Percentiles rank a stretch among this genome's conserved stretches.
Conservation (phyloP, 2,113 vertebrate species). For the Festucalex cinctus region DNA sequence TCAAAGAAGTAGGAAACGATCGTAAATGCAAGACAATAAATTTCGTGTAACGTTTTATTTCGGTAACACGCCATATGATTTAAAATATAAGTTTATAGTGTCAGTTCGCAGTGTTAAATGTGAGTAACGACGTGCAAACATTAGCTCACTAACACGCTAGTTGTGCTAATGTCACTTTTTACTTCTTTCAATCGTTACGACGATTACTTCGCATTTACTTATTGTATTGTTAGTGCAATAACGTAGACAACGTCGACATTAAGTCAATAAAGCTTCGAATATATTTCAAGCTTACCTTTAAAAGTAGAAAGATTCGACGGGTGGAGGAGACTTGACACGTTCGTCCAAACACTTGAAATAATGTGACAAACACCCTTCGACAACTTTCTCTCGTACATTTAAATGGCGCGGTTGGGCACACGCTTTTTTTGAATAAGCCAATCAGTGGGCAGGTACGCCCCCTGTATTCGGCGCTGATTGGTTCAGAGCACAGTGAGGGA, state of each 20-base stretch:
- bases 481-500: background rate
- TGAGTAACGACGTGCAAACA: background rate
- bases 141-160: background rate
- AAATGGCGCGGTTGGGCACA: conserved; percentile 46
- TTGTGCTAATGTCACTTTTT: background rate
- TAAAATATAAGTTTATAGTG: background rate
- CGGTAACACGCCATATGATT: background rate
- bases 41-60: background rate
- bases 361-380: background rate
- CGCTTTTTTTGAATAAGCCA: conserved; percentile 70
- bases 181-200: background rate
- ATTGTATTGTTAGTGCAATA: background rate
- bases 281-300: conserved; percentile 31
- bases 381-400: conserved; percentile 60
- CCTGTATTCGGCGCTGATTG: conserved; percentile 49
- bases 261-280: too few relatives aligned
- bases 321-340: background rate
- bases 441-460: conserved; percentile 28
- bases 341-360: background rate
- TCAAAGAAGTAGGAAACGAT: background rate
- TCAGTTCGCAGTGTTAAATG: background rate
- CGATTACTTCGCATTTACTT: background rate
- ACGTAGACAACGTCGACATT: background rate
- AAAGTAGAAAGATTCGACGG: background rate
- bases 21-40: background rate